Evolutionary conservation across 2,113 vertebrate species (phyloP), one percentile per base, ranked within the genome.

Genomic region (Suncus etruscus): DNA sequence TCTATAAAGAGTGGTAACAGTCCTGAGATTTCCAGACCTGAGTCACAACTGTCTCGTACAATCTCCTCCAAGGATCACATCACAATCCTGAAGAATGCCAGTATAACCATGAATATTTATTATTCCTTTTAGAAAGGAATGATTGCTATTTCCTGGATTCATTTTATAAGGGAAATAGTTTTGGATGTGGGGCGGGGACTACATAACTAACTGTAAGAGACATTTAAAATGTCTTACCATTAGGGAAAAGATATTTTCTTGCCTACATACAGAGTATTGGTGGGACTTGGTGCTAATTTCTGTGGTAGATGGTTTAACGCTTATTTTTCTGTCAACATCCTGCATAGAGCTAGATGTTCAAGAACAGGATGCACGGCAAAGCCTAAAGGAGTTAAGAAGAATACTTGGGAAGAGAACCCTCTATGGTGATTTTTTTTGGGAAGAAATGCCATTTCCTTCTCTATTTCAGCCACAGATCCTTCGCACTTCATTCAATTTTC

Each of bases 141-240:
- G 91, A 66, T 73, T 90, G 91, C 32, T 92, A 86, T 92, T 96
- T 91, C 92, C 95, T 92, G 63, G 76, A 70, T 82, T 81, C 73
- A 16, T 45, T 85, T 77, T 63, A 50, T 39, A 65, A 68, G 16
- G 31, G 27, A 45, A 89, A 79, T 27, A 69, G 63, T 66, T 77
- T 8, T 14, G 24, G 50, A 14, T 45, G 20, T 29, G 10, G 74
- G 48, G 86, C 29, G 16, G 63, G 75, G 70, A 24, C 39, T 3
- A 72, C 12, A 15, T 70, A 12, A 48, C 29, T 63, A 54, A 74
- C 5, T 70, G 51, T 72, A n/a, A 91, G 14, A 15, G 31, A 20
- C 22, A 31, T 79, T 75, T 75, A 6, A 90, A 94, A 50, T 51
- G 25, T 73, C 63, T 80, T 61, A 32, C 15, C 11, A 83, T 25